phyloP scores from a whole-genome alignment of 1,140 invertebrate genomes.

The Pygmarrhopalites habei region DNA sequence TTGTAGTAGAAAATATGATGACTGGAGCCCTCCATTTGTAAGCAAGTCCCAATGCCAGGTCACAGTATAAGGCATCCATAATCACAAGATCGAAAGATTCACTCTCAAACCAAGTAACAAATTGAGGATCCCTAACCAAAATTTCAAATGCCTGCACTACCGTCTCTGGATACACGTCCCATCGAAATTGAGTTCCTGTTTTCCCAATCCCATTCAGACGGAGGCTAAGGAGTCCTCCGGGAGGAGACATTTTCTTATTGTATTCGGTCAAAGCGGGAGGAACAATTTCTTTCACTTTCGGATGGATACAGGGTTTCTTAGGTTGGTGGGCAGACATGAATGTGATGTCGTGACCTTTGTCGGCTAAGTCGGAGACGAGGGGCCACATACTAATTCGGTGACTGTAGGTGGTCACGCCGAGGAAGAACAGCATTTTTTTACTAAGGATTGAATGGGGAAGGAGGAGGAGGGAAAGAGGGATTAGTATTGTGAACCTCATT shows the following conservation, averaged over 20 bases:
- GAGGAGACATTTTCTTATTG: too few relatives aligned
- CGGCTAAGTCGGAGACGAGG: conserved; percentile 8
- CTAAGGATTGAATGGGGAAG: neutral
- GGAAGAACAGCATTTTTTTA: conserved; percentile 12
- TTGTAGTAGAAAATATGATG: conserved; percentile 13
- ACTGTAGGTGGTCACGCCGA: conserved; percentile 19
- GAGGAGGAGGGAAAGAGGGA: neutral
- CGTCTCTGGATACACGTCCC: neutral
- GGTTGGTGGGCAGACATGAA: conserved; percentile 14
- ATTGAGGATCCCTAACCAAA: neutral
- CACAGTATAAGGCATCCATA: conserved; percentile 40
- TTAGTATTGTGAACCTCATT: too few relatives aligned
- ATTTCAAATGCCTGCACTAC: neutral
- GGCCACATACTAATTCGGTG: conserved; percentile 23
- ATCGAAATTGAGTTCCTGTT: too few relatives aligned
- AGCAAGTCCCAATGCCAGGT: conserved; percentile 30
- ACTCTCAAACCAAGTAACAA: neutral
- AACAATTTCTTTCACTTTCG: conserved; percentile 16
- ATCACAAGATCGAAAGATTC: conserved; percentile 41
- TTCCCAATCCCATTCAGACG: too few relatives aligned
- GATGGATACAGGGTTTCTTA: conserved; percentile 14
- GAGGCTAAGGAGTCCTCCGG: too few relatives aligned
- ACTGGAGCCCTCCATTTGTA: conserved; percentile 23
- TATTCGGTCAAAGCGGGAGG: conserved; percentile 2
- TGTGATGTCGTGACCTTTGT: conserved; percentile 27